phyloP scores from a whole-genome alignment of 2,888 invertebrate genomes.

The Holacanthella duospinosa region DNA sequence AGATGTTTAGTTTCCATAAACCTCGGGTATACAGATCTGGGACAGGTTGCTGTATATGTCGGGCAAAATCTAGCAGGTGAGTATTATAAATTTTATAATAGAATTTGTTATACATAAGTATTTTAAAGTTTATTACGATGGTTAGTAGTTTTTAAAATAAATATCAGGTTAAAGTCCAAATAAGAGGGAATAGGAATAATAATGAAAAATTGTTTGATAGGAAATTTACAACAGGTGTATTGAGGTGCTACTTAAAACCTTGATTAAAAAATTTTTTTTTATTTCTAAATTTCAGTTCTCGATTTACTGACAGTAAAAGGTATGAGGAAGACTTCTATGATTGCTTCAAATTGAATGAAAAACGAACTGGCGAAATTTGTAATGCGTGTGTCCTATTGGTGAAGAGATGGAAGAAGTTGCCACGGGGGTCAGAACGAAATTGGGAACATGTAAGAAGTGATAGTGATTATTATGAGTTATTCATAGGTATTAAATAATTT shows the following conservation, averaged over 20 bases:
- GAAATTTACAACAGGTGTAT: too few relatives aligned
- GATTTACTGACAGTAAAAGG: slow-evolving; percentile 72
- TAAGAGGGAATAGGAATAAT: too few relatives aligned
- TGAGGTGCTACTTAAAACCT: too few relatives aligned
- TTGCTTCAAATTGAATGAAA: slow-evolving; percentile 63
- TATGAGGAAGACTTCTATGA: slow-evolving; percentile 70
- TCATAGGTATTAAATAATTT: neutral
- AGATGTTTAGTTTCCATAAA: slow-evolving; percentile 75
- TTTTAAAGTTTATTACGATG: too few relatives aligned
- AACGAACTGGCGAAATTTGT: slow-evolving; percentile 70
- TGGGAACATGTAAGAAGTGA: slow-evolving; percentile 62
- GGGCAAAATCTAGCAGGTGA: slow-evolving; percentile 72
- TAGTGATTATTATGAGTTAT: neutral
- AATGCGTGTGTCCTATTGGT: slow-evolving; percentile 75
- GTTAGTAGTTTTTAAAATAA: neutral
- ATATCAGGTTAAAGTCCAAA: too few relatives aligned
- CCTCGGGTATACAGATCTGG: slow-evolving; percentile 72
- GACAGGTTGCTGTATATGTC: slow-evolving; percentile 75
- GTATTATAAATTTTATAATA: slow-evolving; percentile 12
- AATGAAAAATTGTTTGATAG: too few relatives aligned
- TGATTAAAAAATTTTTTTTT: neutral
- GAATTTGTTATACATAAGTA: too few relatives aligned
- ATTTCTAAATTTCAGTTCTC: slow-evolving; percentile 50
- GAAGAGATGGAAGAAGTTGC: slow-evolving; percentile 68
- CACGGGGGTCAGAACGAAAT: slow-evolving; percentile 58